Evolutionary conservation across 2,888 invertebrate species (phyloP).

Genomic region (Invenusta paracnida): DNA sequence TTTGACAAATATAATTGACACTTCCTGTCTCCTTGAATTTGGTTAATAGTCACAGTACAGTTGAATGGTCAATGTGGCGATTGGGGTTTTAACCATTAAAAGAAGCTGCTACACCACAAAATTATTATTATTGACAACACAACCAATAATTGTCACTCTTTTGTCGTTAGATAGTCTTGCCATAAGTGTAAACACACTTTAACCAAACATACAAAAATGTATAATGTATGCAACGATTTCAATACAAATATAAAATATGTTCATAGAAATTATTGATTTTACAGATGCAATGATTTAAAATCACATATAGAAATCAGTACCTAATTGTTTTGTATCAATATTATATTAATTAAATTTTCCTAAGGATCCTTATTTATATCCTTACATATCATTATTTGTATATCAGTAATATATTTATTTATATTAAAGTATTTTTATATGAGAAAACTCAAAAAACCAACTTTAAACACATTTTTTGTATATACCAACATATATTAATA

Average conservation of each 20-base stretch:
- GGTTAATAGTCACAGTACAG: neutral
- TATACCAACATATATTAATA: too few relatives aligned
- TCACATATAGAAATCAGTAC: slow-evolving; percentile 15
- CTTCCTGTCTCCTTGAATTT: slow-evolving; percentile 11
- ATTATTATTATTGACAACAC: neutral
- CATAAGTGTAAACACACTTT: neutral
- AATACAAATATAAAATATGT: neutral
- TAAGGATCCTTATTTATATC: neutral
- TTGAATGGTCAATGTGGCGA: neutral
- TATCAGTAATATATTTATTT: too few relatives aligned
- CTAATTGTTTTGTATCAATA: too few relatives aligned
- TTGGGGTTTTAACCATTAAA: slow-evolving; percentile 2
- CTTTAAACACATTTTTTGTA: too few relatives aligned
- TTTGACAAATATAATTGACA: neutral
- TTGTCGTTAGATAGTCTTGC: slow-evolving; percentile 4
- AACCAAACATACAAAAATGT: slow-evolving; percentile 11
- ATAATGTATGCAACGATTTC: neutral
- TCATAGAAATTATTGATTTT: neutral
- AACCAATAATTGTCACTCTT: neutral
- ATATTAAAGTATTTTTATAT: too few relatives aligned
- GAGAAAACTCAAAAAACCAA: too few relatives aligned
- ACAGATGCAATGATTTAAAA: slow-evolving; percentile 19
- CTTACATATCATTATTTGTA: too few relatives aligned
- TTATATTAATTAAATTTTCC: slow-evolving; percentile 10
- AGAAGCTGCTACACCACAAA: neutral